Percentiles rank a stretch among this genome's conserved stretches.
These are phyloP conservation scores for Silurus aristotelis DNA, from an alignment of 2,797 vertebrate species.

Conservation along the genomic window DNA sequence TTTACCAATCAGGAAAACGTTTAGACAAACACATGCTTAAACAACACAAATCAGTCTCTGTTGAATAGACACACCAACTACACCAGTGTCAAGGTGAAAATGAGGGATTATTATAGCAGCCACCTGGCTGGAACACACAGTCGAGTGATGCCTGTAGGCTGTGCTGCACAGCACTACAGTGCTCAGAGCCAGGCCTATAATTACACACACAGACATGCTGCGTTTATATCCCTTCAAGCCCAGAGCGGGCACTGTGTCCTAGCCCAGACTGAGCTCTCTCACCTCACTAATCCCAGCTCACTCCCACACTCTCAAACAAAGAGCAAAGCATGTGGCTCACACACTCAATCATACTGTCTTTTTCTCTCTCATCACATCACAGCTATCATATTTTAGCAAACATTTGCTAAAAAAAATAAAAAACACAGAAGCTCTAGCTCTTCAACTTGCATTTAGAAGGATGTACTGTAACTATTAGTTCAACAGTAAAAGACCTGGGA, in stretches of 20 bases:
- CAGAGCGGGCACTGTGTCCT: conserved; percentile 12
- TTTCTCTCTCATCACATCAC: neutral
- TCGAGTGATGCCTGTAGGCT: conserved; percentile 28
- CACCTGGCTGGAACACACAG: conserved; percentile 34
- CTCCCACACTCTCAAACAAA: conserved; percentile 1
- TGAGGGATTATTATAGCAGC: conserved; percentile 42
- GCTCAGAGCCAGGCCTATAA: conserved; percentile 41
- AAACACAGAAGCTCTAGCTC: too few relatives aligned
- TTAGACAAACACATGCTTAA: neutral
- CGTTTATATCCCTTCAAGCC: conserved; percentile 30
- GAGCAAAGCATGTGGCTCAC: neutral
- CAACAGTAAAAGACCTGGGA: too few relatives aligned
- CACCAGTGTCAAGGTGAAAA: conserved; percentile 28
- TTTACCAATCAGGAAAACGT: neutral
- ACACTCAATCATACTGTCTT: too few relatives aligned
- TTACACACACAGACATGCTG: conserved; percentile 37
- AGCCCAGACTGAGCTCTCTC: conserved; percentile 19
- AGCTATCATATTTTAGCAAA: conserved; percentile 13
- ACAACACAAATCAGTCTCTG: neutral
- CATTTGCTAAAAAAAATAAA: too few relatives aligned
- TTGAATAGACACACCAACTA: conserved; percentile 3
- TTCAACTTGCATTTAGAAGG: too few relatives aligned
- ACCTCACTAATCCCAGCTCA: conserved; percentile 20
- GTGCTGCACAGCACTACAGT: conserved; percentile 19
- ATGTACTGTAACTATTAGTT: too few relatives aligned